A percentile compares a stretch with the other conserved stretches of the same genome.
phyloP scores from a whole-genome alignment of 2,888 invertebrate genomes.

The Alviniconcha strummeri region DNA sequence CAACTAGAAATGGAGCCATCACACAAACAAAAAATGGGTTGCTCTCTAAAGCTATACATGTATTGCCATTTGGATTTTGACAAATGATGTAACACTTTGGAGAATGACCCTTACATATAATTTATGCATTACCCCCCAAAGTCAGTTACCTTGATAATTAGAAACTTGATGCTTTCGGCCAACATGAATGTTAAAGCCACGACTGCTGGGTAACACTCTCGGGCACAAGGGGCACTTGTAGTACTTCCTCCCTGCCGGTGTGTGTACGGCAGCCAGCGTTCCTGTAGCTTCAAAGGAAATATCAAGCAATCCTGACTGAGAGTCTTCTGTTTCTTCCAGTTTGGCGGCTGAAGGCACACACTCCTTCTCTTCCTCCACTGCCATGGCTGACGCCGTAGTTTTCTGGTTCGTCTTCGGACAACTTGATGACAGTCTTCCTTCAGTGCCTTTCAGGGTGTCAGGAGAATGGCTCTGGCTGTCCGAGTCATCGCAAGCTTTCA shows the following conservation, averaged over 20 bases:
- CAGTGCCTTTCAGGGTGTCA: too few species aligned
- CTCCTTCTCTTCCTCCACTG: neutral
- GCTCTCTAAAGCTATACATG: too few species aligned
- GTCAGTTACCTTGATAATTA: constrained; percentile 4
- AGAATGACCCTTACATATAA: too few species aligned
- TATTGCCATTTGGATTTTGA: too few species aligned
- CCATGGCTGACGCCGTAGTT: neutral
- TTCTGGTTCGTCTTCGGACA: neutral
- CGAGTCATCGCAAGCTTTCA: too few species aligned
- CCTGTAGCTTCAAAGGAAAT: neutral
- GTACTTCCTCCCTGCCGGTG: neutral
- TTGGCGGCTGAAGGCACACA: neutral
- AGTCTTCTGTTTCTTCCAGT: neutral
- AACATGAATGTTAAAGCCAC: constrained; percentile 13
- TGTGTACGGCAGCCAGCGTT: neutral
- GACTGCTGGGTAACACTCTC: constrained; percentile 1
- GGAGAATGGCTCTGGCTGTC: too few species aligned
- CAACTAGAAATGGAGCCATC: too few species aligned
- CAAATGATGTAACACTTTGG: too few species aligned
- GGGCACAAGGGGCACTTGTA: constrained; percentile 10
- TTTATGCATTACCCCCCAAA: neutral
- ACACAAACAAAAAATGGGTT: too few species aligned
- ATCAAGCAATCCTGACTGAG: neutral
- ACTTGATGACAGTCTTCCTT: neutral
- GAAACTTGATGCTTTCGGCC: neutral